Conservation (phyloP, 2,888 invertebrate species). For the Agrotis puta region DNA sequence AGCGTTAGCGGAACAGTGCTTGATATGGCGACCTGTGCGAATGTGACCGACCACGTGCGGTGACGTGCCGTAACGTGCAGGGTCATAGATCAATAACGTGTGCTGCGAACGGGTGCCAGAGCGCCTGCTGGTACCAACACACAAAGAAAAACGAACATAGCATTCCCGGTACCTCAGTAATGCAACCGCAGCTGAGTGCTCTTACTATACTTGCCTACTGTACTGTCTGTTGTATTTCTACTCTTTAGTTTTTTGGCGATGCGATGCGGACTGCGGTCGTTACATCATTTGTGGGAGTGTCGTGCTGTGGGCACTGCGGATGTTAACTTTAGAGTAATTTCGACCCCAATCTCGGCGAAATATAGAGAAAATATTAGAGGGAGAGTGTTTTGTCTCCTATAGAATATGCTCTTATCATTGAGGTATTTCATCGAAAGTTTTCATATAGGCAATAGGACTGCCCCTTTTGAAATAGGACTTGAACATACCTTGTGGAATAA, state of each 20-base stretch:
- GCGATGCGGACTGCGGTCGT: conserved; percentile 44
- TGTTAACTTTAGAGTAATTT: conserved; percentile 31
- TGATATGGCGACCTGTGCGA: conserved; percentile 23
- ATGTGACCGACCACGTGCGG: conserved; percentile 51
- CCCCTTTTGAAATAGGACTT: background rate
- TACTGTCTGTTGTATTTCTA: conserved; percentile 17
- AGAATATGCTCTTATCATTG: background rate
- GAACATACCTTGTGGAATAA: background rate
- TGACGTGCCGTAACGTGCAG: conserved; percentile 42
- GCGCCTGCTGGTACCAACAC: conserved; percentile 22
- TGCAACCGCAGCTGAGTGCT: conserved; percentile 24
- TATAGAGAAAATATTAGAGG: background rate
- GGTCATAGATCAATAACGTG: conserved; percentile 57
- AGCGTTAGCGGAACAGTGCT: conserved; percentile 44
- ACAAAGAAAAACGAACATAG: conserved; percentile 25
- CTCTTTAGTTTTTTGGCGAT: conserved; percentile 38
- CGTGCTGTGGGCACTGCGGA: conserved; percentile 42
- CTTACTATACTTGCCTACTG: conserved; percentile 2
- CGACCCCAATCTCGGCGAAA: conserved; percentile 10
- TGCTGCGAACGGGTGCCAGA: conserved; percentile 15
- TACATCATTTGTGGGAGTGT: conserved; percentile 50
- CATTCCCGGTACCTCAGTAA: background rate
- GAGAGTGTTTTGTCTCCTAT: background rate
- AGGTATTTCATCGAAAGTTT: background rate
- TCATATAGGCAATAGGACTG: background rate